phyloP scores from a whole-genome alignment of 64 coral and sea anemone species.

The Montipora sp. region DNA sequence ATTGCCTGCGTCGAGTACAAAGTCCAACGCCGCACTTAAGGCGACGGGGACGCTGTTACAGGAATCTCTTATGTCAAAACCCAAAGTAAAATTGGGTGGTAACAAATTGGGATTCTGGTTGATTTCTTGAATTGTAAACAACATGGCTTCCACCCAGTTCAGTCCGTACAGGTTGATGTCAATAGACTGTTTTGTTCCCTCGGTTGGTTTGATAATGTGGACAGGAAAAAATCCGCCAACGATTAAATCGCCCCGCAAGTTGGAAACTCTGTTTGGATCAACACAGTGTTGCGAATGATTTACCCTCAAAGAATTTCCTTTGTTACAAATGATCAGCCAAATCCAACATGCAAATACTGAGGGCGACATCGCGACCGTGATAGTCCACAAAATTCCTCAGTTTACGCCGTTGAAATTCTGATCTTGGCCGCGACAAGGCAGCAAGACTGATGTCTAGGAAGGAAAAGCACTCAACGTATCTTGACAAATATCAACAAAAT shows the following conservation, averaged over 20 bases:
- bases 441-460: too few species aligned
- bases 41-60: constrained; percentile 84
- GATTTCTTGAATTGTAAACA: constrained; percentile 82
- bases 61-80: constrained; percentile 90
- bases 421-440: too few species aligned
- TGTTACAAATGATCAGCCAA: constrained; percentile 11
- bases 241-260: constrained; percentile 24
- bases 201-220: constrained; percentile 34
- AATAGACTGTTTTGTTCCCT: constrained; percentile 13
- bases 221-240: constrained; percentile 85
- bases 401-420: not conserved
- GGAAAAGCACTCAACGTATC: too few species aligned
- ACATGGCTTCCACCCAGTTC: constrained; percentile 91
- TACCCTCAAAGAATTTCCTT: not conserved
- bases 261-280: not conserved
- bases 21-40: constrained; percentile 67
- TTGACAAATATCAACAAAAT: too few species aligned
- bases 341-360: constrained; percentile 30
- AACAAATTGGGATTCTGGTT: constrained; percentile 35
- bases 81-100: constrained; percentile 60
- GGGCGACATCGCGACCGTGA: not conserved
- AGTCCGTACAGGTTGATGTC: constrained; percentile 79
- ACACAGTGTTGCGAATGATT: constrained; percentile 27
- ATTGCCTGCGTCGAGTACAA: constrained; percentile 61
- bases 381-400: not conserved